These are phyloP conservation scores for Stegana nigrithorax DNA, from an alignment of 2,888 invertebrate species.

Conservation along the genomic window DNA sequence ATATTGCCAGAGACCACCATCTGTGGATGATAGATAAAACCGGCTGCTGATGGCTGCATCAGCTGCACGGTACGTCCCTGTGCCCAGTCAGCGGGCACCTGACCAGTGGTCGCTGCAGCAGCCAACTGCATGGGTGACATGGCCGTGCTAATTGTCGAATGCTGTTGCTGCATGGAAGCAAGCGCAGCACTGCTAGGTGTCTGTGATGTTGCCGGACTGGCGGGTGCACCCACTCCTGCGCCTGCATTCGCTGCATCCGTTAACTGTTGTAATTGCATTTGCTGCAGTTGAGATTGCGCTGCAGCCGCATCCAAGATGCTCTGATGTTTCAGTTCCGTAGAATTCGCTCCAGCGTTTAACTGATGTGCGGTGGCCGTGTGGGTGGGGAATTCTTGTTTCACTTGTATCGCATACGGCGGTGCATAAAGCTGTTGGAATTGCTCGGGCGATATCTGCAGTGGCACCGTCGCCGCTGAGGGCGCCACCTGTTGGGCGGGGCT, in stretches of 20 bases:
- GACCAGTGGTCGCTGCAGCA: constrained; percentile 71
- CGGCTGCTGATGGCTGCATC: constrained; percentile 76
- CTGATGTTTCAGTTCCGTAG: constrained; percentile 61
- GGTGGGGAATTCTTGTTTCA: constrained; percentile 68
- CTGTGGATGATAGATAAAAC: constrained; percentile 82
- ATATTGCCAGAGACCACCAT: constrained; percentile 87
- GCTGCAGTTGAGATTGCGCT: constrained; percentile 69
- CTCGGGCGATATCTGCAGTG: constrained; percentile 68
- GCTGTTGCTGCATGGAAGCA: constrained; percentile 68
- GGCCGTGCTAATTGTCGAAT: constrained; percentile 77
- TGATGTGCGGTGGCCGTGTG: constrained; percentile 39
- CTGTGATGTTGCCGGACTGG: constrained; percentile 69
- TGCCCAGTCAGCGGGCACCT: constrained; percentile 76
- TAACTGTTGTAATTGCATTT: constrained; percentile 67
- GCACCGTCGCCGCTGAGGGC: constrained; percentile 62
- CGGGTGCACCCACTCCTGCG: constrained; percentile 47
- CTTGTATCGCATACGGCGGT: constrained; percentile 68
- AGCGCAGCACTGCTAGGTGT: constrained; percentile 60
- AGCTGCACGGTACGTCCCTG: constrained; percentile 84
- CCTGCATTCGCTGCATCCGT: constrained; percentile 50
- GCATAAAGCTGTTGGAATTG: constrained; percentile 71
- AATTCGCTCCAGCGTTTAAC: constrained; percentile 31
- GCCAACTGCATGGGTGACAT: constrained; percentile 82
- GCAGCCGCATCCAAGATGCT: constrained; percentile 68
- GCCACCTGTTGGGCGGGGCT: constrained; percentile 69